A percentile compares a stretch with the other conserved stretches of the same genome.
Evolutionary conservation across 2,113 vertebrate genomes (phyloP).

Genomic region (Corydoras maculifer): DNA sequence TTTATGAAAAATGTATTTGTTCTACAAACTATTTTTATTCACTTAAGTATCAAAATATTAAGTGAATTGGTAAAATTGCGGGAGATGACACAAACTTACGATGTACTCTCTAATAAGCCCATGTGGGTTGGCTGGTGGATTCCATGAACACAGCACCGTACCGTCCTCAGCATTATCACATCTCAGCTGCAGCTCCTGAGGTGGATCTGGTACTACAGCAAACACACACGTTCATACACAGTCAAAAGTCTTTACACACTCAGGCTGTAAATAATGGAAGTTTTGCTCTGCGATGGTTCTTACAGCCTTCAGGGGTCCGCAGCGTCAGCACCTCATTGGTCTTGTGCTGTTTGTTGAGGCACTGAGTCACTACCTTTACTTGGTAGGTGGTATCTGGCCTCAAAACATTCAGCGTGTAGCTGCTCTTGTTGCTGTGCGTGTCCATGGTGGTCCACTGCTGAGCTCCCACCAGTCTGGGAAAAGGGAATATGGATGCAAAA

Average conservation of each 20-base stretch:
- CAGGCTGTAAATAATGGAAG: no score
- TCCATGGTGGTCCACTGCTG: constrained; percentile 83
- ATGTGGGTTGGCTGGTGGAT: constrained; percentile 70
- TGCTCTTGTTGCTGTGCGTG: constrained; percentile 90
- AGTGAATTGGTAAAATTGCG: not conserved
- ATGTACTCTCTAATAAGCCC: constrained; percentile 90
- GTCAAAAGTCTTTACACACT: no score
- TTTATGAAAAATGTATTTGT: no score
- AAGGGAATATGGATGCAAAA: not conserved
- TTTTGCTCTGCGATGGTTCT: constrained; percentile 44
- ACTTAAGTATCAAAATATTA: not conserved
- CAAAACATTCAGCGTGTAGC: constrained; percentile 73
- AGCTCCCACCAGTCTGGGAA: constrained; percentile 71
- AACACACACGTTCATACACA: constrained; percentile 13
- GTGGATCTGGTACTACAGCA: constrained; percentile 80
- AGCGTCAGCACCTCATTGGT: constrained; percentile 84
- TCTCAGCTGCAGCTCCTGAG: constrained; percentile 78
- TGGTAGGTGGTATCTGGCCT: constrained; percentile 90
- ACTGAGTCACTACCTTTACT: constrained; percentile 90
- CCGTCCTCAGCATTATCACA: constrained; percentile 73
- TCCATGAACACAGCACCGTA: constrained; percentile 74
- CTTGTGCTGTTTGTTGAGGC: constrained; percentile 80
- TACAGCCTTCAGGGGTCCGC: constrained; percentile 85
- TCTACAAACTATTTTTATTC: no score
- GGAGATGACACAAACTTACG: constrained; percentile 63